These are phyloP conservation scores for Aleiodes sp. DNA, from an alignment of 1,140 invertebrate genomes.

Conservation along the genomic window DNA sequence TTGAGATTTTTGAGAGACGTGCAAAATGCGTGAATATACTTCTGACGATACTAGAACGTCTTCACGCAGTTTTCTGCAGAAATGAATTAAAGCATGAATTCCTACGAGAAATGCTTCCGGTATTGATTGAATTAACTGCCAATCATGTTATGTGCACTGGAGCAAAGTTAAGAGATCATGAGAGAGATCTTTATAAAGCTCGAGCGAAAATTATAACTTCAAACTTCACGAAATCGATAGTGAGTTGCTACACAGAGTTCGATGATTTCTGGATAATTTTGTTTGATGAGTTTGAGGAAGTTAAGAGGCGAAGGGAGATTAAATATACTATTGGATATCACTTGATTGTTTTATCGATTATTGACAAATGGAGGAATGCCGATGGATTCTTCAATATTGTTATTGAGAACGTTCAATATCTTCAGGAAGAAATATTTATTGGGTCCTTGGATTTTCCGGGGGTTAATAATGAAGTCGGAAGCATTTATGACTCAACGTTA, in stretches of 20 bases:
- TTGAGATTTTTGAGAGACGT: background rate
- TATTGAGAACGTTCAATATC: background rate
- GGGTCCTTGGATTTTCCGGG: background rate
- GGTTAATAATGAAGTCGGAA: background rate
- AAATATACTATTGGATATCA: background rate
- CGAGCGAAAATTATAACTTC: background rate
- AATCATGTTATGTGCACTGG: background rate
- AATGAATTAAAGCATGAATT: background rate
- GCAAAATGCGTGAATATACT: background rate
- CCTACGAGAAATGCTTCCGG: background rate
- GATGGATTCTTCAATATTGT: background rate
- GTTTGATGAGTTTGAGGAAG: background rate
- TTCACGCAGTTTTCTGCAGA: background rate
- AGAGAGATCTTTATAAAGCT: background rate
- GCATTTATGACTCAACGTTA: slow-evolving; percentile 17
- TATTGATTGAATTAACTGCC: background rate
- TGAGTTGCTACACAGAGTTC: background rate
- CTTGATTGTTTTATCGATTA: background rate
- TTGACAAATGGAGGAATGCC: background rate
- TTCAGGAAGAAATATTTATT: background rate
- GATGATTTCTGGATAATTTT: background rate
- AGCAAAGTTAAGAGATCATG: background rate
- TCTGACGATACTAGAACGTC: background rate
- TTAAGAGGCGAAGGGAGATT: background rate
- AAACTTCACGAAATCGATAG: background rate